phyloP scores from a whole-genome alignment of 2,888 invertebrate species.

The Ophion obscuratus region DNA sequence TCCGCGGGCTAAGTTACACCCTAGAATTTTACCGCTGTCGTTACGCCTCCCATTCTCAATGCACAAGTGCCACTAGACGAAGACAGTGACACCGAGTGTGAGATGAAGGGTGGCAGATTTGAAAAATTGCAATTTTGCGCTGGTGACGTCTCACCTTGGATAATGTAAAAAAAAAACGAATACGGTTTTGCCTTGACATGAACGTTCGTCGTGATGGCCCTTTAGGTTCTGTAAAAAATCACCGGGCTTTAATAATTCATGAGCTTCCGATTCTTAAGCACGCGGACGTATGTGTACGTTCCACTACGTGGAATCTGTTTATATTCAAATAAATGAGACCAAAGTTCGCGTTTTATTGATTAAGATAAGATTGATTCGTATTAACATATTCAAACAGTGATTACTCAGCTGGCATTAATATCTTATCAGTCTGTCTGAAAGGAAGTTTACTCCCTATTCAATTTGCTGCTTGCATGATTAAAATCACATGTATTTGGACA shows the following conservation, averaged over 20 bases:
- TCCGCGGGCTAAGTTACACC: slow-evolving; percentile 38
- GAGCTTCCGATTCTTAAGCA: neutral
- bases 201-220: neutral
- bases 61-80: slow-evolving; percentile 19
- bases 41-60: slow-evolving; percentile 22
- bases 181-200: slow-evolving; percentile 3
- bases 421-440: too few species aligned
- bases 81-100: slow-evolving; percentile 8
- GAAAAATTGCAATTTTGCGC: slow-evolving; percentile 20
- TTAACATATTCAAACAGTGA: too few species aligned
- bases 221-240: neutral
- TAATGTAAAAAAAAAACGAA: slow-evolving; percentile 6
- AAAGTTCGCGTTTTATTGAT: too few species aligned
- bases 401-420: too few species aligned
- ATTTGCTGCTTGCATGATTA: neutral
- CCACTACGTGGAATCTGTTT: neutral
- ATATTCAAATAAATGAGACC: too few species aligned
- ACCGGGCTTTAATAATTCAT: neutral
- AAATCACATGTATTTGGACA: slow-evolving; percentile 3
- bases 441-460: neutral
- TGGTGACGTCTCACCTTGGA: slow-evolving; percentile 19
- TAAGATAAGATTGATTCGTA: too few species aligned
- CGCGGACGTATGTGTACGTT: neutral
- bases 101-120: slow-evolving; percentile 9
- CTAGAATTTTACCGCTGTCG: slow-evolving; percentile 44